phyloP scores from a whole-genome alignment of 2,888 invertebrate species.

The Lithophane leautieri region DNA sequence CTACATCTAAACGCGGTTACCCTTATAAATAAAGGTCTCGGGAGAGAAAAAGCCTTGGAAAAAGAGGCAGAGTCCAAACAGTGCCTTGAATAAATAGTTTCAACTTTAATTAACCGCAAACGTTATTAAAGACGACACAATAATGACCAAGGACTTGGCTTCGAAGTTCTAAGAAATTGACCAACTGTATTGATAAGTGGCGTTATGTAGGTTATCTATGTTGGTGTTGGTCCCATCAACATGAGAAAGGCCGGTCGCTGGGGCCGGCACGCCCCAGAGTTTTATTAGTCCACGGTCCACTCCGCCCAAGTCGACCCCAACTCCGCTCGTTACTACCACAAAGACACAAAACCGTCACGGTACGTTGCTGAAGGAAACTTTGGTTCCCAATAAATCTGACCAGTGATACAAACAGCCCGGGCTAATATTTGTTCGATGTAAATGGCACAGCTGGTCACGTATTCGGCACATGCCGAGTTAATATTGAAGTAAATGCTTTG shows the following conservation, averaged over 20 bases:
- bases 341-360: slow-evolving; percentile 71
- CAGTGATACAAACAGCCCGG: slow-evolving; percentile 63
- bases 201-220: slow-evolving; percentile 54
- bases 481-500: slow-evolving; percentile 61
- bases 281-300: slow-evolving; percentile 81
- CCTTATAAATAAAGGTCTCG: slow-evolving; percentile 33
- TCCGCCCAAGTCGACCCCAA: slow-evolving; percentile 68
- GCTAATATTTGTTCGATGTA: slow-evolving; percentile 61
- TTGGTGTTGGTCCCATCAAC: slow-evolving; percentile 79
- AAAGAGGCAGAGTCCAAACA: slow-evolving; percentile 18
- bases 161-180: slow-evolving; percentile 33
- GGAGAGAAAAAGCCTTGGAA: slow-evolving; percentile 4
- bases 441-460: slow-evolving; percentile 65
- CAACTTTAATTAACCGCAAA: slow-evolving; percentile 46
- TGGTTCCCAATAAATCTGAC: slow-evolving; percentile 69
- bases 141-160: slow-evolving; percentile 11
- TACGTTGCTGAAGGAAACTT: slow-evolving; percentile 65
- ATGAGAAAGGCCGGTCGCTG: slow-evolving; percentile 80
- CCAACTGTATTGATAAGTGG: slow-evolving; percentile 49
- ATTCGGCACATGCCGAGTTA: slow-evolving; percentile 57
- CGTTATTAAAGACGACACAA: slow-evolving; percentile 13
- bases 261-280: slow-evolving; percentile 79
- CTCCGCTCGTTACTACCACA: slow-evolving; percentile 70
- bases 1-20: slow-evolving; percentile 42
- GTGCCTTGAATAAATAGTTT: slow-evolving; percentile 7